Percentiles rank a stretch among this genome's conserved stretches.
phyloP scores from a whole-genome alignment of 64 coral and sea anemone species.

The Trachythela sp. region DNA sequence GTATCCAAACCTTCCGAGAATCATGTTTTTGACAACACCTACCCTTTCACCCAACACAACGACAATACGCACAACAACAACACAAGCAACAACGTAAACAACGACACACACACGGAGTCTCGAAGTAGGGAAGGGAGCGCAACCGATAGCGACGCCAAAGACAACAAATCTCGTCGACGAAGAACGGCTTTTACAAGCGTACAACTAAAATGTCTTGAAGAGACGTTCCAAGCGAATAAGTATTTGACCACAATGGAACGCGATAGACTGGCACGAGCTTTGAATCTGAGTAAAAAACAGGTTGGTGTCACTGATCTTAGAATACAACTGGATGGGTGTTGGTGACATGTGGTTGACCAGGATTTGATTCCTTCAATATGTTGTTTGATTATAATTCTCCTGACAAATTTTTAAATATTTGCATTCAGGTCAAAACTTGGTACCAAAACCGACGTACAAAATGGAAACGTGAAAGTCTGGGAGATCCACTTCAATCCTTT shows the following conservation, averaged over 20 bases:
- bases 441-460: slow-evolving; percentile 59
- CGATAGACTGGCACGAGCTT: slow-evolving; percentile 43
- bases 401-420: background rate
- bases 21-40: background rate
- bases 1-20: background rate
- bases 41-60: background rate
- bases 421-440: slow-evolving; percentile 46
- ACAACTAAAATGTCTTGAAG: slow-evolving; percentile 57
- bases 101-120: background rate
- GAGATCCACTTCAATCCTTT: slow-evolving; percentile 40
- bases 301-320: slow-evolving; percentile 8
- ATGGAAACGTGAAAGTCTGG: slow-evolving; percentile 60
- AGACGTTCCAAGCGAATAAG: slow-evolving; percentile 56
- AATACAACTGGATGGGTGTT: too few relatives aligned
- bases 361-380: too few relatives aligned
- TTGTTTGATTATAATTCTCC: background rate
- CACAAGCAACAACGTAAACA: background rate
- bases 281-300: slow-evolving; percentile 56
- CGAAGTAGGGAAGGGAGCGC: background rate
- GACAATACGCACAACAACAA: background rate
- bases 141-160: background rate
- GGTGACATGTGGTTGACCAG: too few relatives aligned
- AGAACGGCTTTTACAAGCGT: slow-evolving; percentile 58
- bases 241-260: slow-evolving; percentile 55
- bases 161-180: slow-evolving; percentile 33